phyloP scores from a whole-genome alignment of 2,113 vertebrate genomes.

The Tiliqua scincoides region DNA sequence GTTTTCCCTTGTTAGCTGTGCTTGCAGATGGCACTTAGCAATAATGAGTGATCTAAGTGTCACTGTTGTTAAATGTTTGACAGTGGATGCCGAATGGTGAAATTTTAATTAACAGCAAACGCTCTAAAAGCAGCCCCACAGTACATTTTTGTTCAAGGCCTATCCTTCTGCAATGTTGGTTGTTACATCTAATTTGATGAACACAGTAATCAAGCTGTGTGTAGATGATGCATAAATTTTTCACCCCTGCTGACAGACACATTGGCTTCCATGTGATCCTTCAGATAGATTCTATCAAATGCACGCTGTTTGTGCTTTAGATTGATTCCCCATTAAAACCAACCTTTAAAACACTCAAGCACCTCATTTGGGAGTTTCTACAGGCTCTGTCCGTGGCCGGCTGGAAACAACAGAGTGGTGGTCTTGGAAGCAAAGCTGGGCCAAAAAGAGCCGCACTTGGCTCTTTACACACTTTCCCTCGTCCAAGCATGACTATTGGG shows the following conservation, averaged over 20 bases:
- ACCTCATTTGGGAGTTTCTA: constrained; percentile 58
- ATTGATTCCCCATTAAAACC: constrained; percentile 78
- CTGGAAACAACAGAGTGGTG: constrained; percentile 21
- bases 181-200: constrained; percentile 67
- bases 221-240: constrained; percentile 76
- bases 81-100: constrained; percentile 28
- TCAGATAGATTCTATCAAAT: constrained; percentile 75
- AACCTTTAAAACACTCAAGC: constrained; percentile 73
- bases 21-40: constrained; percentile 39
- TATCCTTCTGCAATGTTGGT: constrained; percentile 64
- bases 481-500: no score
- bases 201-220: constrained; percentile 73
- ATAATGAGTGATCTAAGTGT: constrained; percentile 57
- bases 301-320: constrained; percentile 76
- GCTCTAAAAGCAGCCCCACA: constrained; percentile 39
- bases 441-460: background rate
- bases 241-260: constrained; percentile 72
- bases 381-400: constrained; percentile 46
- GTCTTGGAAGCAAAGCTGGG: constrained; percentile 17
- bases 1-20: constrained; percentile 13
- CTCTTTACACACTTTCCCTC: no score
- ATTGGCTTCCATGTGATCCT: constrained; percentile 69
- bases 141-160: constrained; percentile 43
- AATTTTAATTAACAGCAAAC: constrained; percentile 58
- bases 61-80: constrained; percentile 63